A percentile compares a stretch with the other conserved stretches of the same genome.
Evolutionary conservation across 2,113 vertebrate species (phyloP).

Genomic region (Mus musculus): GRCm39 chrX:156617001-156617500

Average conservation of each 20-base stretch:
- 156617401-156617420: slow-evolving; percentile 29
- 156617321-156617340: slow-evolving; percentile 64
- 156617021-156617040: slow-evolving; percentile 92
- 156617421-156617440: slow-evolving; percentile 55
- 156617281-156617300: slow-evolving; percentile 73
- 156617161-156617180: slow-evolving; percentile 88
- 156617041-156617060: slow-evolving; percentile 91
- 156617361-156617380: slow-evolving; percentile 63
- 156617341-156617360: slow-evolving; percentile 57
- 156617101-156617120: slow-evolving; percentile 89
- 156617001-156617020: slow-evolving; percentile 91
- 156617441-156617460: slow-evolving; percentile 47
- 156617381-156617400: slow-evolving; percentile 67
- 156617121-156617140: slow-evolving; percentile 88
- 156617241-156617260: slow-evolving; percentile 87
- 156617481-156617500: slow-evolving; percentile 34
- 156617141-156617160: slow-evolving; percentile 86
- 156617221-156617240: slow-evolving; percentile 84
- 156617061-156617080: slow-evolving; percentile 92
- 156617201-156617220: slow-evolving; percentile 85
- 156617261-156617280: slow-evolving; percentile 79
- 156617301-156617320: slow-evolving; percentile 77
- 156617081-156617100: slow-evolving; percentile 92
- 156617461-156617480: slow-evolving; percentile 49
- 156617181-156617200: slow-evolving; percentile 86